Evolutionary conservation across 2,888 invertebrate genomes (phyloP), one percentile per base, ranked within the genome.

Genomic region (Parelbella ahira): DNA sequence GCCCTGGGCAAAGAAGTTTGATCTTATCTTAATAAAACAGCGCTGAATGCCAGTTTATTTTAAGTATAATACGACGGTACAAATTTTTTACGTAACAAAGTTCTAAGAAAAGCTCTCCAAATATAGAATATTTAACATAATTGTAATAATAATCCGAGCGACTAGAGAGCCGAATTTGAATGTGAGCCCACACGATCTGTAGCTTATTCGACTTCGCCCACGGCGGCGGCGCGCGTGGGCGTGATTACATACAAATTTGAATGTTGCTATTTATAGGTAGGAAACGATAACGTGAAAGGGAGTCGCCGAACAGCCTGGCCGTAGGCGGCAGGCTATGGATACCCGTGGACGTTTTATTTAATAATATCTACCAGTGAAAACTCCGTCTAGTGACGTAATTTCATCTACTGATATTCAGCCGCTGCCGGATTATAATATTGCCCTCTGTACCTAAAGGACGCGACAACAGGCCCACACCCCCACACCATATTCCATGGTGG

Each of bases 191-290:
- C 39, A 28, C 34, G 20, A 37, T 23, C 6, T 20, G 12, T 21
- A 9, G 18, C 20, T 12, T 37, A 34, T 28, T 20, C 37, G 27
- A 20, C 37, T 30, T 19, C 39, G 44, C 44, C 27, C 37, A 41
- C 37, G 27, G 28, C 30, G 13, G 39, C 37, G 48, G 38, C 15
- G 8, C 33, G 64, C 58, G 77, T 79, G 61, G 81, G 79, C 66
- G 73, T 65, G 52, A 62, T 66, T 70, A 73, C 69, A 71, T 73
- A 68, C 74, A 67, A 63, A 74, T 66, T 69, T 63, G 56, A 70
- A 75, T 63, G 63, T 56, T 55, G 56, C 73, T 82, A 82, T 81
- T 78, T 79, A 76, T 80, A 82, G 70, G 57, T 56, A 48, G 51
- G 52, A 64, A 60, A 60, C 64, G 64, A 65, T 69, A 60, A 64